Conservation (phyloP, 2,888 invertebrate species). For the Scelioninae gen. 2 region DNA sequence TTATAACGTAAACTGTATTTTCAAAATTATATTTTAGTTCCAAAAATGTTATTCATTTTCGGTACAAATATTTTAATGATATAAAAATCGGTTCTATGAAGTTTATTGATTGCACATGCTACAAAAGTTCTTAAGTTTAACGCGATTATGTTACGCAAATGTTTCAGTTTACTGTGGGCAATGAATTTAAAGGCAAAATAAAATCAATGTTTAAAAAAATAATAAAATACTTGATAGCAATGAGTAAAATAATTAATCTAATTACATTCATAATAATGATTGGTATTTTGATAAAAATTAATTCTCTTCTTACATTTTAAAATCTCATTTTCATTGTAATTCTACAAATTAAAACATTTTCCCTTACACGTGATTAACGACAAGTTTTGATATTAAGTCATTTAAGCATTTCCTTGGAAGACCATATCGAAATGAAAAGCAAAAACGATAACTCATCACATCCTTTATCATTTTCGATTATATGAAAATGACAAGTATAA, state of each 20-base stretch:
- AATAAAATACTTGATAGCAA: background rate
- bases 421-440: constrained; percentile 8
- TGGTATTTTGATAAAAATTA: background rate
- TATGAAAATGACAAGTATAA: background rate
- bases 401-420: constrained; percentile 4
- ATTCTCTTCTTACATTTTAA: background rate
- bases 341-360: background rate
- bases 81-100: constrained; percentile 13
- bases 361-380: background rate
- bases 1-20: constrained; percentile 6
- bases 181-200: background rate
- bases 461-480: background rate
- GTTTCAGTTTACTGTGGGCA: background rate
- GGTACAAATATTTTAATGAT: constrained; percentile 18
- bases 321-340: background rate
- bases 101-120: constrained; percentile 2
- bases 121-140: background rate
- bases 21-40: constrained; percentile 16
- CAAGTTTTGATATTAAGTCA: background rate
- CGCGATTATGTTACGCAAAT: background rate
- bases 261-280: background rate
- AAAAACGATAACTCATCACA: background rate
- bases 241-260: background rate
- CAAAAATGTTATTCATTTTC: constrained; percentile 20
- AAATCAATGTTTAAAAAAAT: background rate